These are phyloP conservation scores for Brachyptera putata DNA, from an alignment of 2,888 invertebrate species.

Conservation along the genomic window DNA sequence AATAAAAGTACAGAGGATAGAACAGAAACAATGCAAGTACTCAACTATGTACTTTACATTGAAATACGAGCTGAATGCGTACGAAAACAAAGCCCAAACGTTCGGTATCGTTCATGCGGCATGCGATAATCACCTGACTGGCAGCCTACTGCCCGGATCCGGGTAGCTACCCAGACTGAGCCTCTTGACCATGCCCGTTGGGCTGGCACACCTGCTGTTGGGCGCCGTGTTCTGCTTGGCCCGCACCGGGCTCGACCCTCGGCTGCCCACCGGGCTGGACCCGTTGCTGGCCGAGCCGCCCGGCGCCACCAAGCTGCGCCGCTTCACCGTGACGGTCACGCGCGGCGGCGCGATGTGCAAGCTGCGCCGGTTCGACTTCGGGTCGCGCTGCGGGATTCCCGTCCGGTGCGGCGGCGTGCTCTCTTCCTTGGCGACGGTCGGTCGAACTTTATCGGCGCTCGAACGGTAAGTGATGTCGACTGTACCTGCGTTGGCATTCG, in stretches of 20 bases:
- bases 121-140: not conserved
- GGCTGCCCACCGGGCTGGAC: not conserved
- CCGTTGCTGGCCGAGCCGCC: not conserved
- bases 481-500: not conserved
- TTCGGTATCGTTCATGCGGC: too few species aligned
- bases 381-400: not conserved
- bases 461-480: not conserved
- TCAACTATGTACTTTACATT: too few species aligned
- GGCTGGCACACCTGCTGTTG: slow-evolving; percentile 23
- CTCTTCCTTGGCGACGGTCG: not conserved
- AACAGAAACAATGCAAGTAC: too few species aligned
- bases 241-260: not conserved
- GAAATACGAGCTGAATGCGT: too few species aligned
- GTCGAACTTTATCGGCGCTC: not conserved
- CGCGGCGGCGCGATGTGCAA: not conserved
- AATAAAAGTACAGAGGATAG: too few species aligned
- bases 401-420: not conserved
- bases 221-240: not conserved
- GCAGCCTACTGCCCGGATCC: not conserved
- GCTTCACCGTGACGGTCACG: not conserved
- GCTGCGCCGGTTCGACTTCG: not conserved
- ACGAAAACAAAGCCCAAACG: too few species aligned
- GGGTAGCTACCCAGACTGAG: not conserved
- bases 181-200: slow-evolving; percentile 7
- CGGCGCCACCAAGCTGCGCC: not conserved